Evolutionary conservation across 2,113 vertebrate species (phyloP), one percentile per base, ranked within the genome.

Genomic region (Tachysurus vachellii): DNA sequence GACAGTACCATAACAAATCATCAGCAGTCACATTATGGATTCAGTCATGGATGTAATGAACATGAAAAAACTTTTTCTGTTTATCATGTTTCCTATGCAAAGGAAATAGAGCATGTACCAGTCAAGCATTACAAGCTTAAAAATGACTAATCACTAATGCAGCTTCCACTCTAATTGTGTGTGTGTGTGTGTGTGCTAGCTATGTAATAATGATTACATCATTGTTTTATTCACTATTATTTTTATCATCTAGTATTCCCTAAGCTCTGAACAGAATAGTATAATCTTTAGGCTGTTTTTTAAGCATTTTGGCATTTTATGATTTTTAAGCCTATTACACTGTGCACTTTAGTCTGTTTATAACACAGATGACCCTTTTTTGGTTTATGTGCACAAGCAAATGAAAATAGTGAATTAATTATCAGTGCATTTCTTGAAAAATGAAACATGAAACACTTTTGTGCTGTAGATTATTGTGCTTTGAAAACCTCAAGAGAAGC

Each of bases 371-470:
- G 10, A 47, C 42, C 19, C 26, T 44, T 73, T 44, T 23, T 9
- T 73, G 21, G 28, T 79, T 80, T 68, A 4, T 19, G 80, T 70
- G 50, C 70, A 86, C 31, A 86, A 56, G 28, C 12, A 80, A 44
- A 21, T 57, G 28, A 14, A 26, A 21, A 47, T 9, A 26, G 3
- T 26, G 21, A 57, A 86, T 70, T 59, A 66, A 82, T 71, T 82
- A 23, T 28, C 6, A 21, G 36, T 11, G 56, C 26, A 68, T 23
- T 80, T 57, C 31, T 76, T 26, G 14, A 75, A 76, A 59, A 77
- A 7, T 28, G 9, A 31, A 61, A 36, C 53, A 50, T 62, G 44
- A 28, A 62, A 42, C 28, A 85, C 13, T 85, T 50, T 62, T 11
- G 28, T 42, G 61, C 64, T 47, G 66, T 64, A 81, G 23, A 71